A percentile compares a stretch with the other conserved stretches of the same genome.
Conservation (phyloP, 2,888 invertebrate genomes). For the Peribatodes rhomboidaria region DNA sequence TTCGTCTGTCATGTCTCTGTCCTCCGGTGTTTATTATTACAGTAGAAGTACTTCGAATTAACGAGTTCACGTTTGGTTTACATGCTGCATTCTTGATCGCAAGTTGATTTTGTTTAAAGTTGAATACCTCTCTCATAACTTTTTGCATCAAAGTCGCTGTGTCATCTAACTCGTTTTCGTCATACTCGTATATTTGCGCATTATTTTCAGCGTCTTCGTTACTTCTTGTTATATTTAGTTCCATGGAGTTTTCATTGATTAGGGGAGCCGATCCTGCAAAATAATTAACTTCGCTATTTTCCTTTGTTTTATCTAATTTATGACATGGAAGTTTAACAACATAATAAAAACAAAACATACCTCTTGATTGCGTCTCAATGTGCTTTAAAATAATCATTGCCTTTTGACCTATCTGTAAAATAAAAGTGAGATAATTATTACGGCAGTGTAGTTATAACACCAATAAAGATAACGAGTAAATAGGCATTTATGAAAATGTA, state of each 20-base stretch:
- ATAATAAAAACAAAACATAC: conserved; percentile 16
- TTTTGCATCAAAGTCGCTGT: conserved; percentile 63
- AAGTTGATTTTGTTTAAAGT: conserved; percentile 49
- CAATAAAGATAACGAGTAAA: conserved; percentile 1
- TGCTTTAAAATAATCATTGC: conserved; percentile 67
- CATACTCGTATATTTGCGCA: neutral
- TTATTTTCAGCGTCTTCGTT: neutral
- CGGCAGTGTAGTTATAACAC: conserved; percentile 7
- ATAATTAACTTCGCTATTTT: neutral
- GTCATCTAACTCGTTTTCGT: conserved; percentile 45
- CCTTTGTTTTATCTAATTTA: neutral
- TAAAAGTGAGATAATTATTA: conserved; percentile 31
- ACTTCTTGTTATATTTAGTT: neutral
- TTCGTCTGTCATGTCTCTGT: neutral
- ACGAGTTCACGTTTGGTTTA: conserved; percentile 9
- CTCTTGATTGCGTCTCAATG: conserved; percentile 50
- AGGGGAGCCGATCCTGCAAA: neutral
- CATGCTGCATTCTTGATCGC: conserved; percentile 29
- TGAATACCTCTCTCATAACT: conserved; percentile 63
- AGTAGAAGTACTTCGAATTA: conserved; percentile 10
- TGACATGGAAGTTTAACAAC: neutral
- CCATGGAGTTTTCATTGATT: neutral
- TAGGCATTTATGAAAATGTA: neutral
- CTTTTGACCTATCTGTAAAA: conserved; percentile 74
- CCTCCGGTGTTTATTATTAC: neutral